Percentiles rank a stretch among this genome's conserved stretches.
Conservation (phyloP, 2,888 invertebrate species). For the Amphipoea lucens region DNA sequence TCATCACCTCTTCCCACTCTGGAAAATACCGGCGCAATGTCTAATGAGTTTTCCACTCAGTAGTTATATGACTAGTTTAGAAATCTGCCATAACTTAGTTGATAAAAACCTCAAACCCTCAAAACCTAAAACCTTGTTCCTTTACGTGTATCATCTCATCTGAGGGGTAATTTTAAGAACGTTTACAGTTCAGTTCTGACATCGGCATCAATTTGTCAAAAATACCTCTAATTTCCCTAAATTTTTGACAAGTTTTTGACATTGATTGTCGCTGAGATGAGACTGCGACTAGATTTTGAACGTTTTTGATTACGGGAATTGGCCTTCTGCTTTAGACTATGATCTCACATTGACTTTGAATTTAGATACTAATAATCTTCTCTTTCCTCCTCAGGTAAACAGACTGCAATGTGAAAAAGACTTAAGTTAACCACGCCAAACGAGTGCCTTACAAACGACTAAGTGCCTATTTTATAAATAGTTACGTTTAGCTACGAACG, state of each 20-base stretch:
- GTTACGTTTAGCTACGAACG: slow-evolving; percentile 74
- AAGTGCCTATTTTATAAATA: slow-evolving; percentile 77
- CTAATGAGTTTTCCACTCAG: not conserved
- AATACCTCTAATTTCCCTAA: too few species aligned
- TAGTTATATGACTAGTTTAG: not conserved
- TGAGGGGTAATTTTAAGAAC: too few species aligned
- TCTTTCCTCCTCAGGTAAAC: slow-evolving; percentile 78
- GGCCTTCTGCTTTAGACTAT: too few species aligned
- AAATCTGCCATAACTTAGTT: not conserved
- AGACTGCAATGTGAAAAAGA: slow-evolving; percentile 81
- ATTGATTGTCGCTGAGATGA: too few species aligned
- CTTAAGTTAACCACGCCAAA: slow-evolving; percentile 73
- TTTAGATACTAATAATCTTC: not conserved
- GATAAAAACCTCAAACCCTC: not conserved
- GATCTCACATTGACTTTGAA: not conserved
- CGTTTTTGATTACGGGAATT: too few species aligned
- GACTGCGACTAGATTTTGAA: too few species aligned
- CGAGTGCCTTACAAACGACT: slow-evolving; percentile 80
- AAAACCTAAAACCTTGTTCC: not conserved
- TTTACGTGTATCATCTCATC: too few species aligned
- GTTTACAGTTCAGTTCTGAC: too few species aligned
- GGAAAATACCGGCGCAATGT: not conserved
- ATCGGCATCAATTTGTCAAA: too few species aligned
- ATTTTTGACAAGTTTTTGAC: too few species aligned
- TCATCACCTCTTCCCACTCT: not conserved